Percentiles rank a stretch among this genome's conserved stretches.
Conservation (phyloP, 2,888 invertebrate species). For the Orthonychiurus folsomi region DNA sequence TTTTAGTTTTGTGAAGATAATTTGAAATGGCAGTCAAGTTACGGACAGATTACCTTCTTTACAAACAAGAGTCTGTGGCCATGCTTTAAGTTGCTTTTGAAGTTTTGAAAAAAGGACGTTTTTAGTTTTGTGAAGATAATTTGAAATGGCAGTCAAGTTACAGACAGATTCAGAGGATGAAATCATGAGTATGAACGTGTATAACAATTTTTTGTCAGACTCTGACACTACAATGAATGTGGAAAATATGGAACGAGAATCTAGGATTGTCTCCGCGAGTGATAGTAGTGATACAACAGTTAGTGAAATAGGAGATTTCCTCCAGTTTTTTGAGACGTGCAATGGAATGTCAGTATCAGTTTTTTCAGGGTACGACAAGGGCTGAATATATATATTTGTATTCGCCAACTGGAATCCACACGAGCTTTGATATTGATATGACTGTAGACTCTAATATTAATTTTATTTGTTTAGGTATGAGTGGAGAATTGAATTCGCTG, state of each 20-base stretch:
- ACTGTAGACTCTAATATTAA: background rate
- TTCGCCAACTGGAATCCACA: no score
- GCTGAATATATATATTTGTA: no score
- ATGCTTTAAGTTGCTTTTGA: background rate
- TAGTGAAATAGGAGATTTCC: background rate
- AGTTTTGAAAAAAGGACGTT: no score
- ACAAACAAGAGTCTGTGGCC: background rate
- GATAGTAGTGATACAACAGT: background rate
- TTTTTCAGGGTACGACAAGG: background rate
- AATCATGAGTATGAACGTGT: no score
- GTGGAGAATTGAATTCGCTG: conserved; percentile 43
- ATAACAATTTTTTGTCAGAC: no score
- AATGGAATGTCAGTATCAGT: background rate
- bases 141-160: background rate
- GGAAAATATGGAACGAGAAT: no score
- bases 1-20: background rate
- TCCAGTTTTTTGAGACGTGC: background rate
- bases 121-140: background rate
- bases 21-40: background rate
- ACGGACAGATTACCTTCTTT: background rate
- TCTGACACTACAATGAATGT: no score
- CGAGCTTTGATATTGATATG: no score
- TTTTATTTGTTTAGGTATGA: background rate
- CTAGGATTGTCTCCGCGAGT: background rate
- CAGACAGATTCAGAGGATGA: background rate